Conservation (phyloP, 2,113 vertebrate species). For the Muscicapa adusta region DNA sequence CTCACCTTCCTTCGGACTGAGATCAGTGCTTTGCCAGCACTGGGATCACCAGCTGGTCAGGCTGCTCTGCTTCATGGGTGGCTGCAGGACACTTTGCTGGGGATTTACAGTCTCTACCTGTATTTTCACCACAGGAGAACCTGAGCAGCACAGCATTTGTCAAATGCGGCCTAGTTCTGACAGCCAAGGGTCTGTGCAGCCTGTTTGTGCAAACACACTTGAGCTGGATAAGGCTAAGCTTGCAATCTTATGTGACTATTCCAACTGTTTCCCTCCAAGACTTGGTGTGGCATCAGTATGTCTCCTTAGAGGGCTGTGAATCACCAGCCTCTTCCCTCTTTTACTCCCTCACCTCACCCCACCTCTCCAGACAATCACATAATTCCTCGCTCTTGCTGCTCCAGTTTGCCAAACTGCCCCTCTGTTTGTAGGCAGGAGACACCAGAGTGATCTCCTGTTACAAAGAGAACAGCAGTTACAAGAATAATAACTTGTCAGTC, state of each 20-base stretch:
- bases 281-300: background rate
- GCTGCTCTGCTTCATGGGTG: accelerated
- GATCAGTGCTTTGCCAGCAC: accelerated
- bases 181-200: background rate
- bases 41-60: background rate
- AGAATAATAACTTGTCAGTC: background rate
- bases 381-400: background rate
- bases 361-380: background rate
- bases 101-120: background rate
- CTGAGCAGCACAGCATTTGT: accelerated
- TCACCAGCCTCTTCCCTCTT: background rate
- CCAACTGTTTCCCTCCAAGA: background rate
- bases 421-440: background rate
- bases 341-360: background rate
- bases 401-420: background rate
- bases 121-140: background rate
- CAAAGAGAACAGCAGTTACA: background rate
- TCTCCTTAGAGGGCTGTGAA: background rate
- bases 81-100: background rate
- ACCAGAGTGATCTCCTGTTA: background rate
- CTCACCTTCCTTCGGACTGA: background rate
- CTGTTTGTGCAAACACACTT: background rate
- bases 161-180: background rate
- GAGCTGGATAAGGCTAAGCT: background rate
- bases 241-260: accelerated